Evolutionary conservation across 2,797 vertebrate species (phyloP), one percentile per base, ranked within the genome.

Genomic region (Lithobates pipiens): DNA sequence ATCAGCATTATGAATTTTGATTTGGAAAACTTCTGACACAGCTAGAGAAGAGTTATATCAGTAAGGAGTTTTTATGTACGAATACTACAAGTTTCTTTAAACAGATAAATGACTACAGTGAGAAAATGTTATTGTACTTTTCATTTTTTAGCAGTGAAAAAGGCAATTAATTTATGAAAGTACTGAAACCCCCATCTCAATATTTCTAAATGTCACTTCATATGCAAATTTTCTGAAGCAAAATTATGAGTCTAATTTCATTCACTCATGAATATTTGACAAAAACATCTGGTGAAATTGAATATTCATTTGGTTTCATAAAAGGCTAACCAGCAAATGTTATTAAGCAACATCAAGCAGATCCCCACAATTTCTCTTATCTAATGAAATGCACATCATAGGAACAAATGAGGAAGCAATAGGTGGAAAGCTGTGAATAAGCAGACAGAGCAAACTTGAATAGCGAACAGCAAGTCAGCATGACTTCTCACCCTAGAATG

Each of bases 211-310:
- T 86, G 78, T 82, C 79, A 81, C 46, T 82, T 44, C 61, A 32
- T 71, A 82, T 77, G 73, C 74, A 71, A 71, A 82, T 82, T 76
- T 76, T 54, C 72, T 36, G 16, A 81, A 65, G 50, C 79, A 77
- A 72, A 65, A 65, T 76, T 86, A 86, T 76, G 44, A 86, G 84
- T 81, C 72, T 82, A 82, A 82, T 86, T 86, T 76, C 34, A 82
- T 72, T 77, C 57, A 57, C 72, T 76, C 79, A 82, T 86, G 85
- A 82, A 86, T 86, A 86, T 81, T 86, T 86, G 36, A 86, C 63
- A 82, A 86, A 82, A 81, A 86, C 85, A 86, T 86, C 85, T 86
- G 85, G 65, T 77, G 34, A 71, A 81, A 77, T 77, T 86, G 85
- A 86, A 86, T 82, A 86, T 86, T 86, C 79, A 86, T 85, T 68